Evolutionary conservation across 2,888 invertebrate species (phyloP), one percentile per base, ranked within the genome.

Genomic region (Drosophila percnosoma): DNA sequence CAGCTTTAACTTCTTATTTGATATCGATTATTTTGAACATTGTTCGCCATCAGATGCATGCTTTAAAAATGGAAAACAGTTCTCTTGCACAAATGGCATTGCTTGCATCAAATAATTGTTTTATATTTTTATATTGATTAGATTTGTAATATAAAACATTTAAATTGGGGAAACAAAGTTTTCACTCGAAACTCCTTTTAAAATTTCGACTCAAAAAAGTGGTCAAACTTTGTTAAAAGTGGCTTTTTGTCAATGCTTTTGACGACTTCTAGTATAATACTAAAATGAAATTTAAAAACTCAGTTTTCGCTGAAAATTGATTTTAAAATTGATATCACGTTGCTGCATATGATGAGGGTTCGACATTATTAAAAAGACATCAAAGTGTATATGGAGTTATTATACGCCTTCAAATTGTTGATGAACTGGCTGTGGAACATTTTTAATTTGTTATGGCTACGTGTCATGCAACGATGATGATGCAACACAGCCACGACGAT

Each of bases 401-500:
- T 42, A 13, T 21, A 40, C 42, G 0, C 40, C 52, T 60, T 21
- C 57, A 21, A 48, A 51, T 40, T 62, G 53, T 53, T 55, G 29
- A 38, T 45, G 67, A 75, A 77, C 78, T 78, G 62, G 61, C 36
- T 38, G 60, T 75, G 77, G 81, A 87, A 77, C 68, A 72, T 62
- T 73, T 70, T 58, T 58, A 82, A 84, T 82, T 81, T 71, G 69
- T 65, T 31, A 33, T 33, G 76, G 53, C 71, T 52, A 63, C 73
- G 80, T 67, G 87, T 70, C 72, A 80, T 60, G 87, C 74, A 54
- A 73, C 27, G 45, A 27, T 34, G 55, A 42, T 51, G 33, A 15
- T 58, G 40, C 45, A 24, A 45, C 15, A 40, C 11, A 57, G 42
- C 57, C 65, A 48, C 59, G 52, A 60, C 60, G 51, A 51, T 38